These are phyloP conservation scores for Tetramorium alpestre DNA, from an alignment of 1,140 invertebrate species.

Conservation along the genomic window DNA sequence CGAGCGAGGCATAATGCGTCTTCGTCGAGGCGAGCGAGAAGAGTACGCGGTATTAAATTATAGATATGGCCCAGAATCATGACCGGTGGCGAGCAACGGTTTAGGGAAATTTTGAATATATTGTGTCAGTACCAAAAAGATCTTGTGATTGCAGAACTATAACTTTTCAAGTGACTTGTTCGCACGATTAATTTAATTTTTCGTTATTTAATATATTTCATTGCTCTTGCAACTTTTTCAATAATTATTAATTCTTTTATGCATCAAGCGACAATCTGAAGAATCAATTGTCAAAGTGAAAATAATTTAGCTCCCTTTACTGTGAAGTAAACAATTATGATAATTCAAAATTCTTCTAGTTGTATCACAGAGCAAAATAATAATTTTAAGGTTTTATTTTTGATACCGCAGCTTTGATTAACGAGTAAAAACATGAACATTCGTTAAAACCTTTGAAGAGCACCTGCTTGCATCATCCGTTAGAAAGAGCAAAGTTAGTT, in stretches of 20 bases:
- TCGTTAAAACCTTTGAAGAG: conserved; percentile 12
- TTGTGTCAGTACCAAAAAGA: neutral
- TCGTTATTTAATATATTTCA: neutral
- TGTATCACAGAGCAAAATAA: neutral
- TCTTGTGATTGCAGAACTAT: neutral
- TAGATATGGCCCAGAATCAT: neutral
- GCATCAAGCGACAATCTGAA: neutral
- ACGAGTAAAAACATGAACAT: neutral
- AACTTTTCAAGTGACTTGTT: neutral
- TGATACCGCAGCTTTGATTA: neutral
- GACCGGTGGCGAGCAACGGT: neutral
- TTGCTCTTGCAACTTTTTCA: neutral
- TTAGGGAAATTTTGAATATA: conserved; percentile 6
- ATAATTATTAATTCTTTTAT: neutral
- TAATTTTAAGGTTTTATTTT: neutral
- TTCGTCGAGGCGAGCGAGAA: conserved; percentile 45
- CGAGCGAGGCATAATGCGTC: conserved; percentile 59
- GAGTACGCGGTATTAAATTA: conserved; percentile 36
- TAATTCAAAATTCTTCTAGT: neutral
- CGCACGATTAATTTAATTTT: neutral
- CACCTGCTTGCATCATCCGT: conserved; percentile 23
- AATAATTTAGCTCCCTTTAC: neutral
- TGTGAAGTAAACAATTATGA: neutral
- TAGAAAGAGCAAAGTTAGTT: conserved; percentile 13
- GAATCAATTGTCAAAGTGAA: conserved; percentile 2